Conservation (phyloP, 2,797 vertebrate genomes). For the Caiman crocodilus region DNA sequence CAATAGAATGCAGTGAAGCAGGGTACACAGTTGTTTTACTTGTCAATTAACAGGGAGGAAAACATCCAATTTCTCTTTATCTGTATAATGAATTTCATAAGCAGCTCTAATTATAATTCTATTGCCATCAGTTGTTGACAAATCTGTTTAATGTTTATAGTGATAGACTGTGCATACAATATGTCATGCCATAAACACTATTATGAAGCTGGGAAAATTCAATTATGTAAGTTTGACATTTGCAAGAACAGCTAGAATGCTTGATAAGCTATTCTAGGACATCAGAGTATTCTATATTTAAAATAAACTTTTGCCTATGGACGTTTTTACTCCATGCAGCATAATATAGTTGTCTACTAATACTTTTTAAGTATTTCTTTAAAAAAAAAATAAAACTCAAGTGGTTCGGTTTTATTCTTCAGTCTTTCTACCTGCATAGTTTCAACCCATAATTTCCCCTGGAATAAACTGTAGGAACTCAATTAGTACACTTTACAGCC, state of each 20-base stretch:
- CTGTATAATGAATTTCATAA: slow-evolving; percentile 56
- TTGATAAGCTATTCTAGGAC: slow-evolving; percentile 35
- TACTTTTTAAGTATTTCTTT: slow-evolving; percentile 3
- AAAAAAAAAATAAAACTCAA: neutral
- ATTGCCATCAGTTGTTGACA: slow-evolving; percentile 61
- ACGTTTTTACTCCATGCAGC: slow-evolving; percentile 1
- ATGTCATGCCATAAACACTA: slow-evolving; percentile 34
- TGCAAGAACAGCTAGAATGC: slow-evolving; percentile 30
- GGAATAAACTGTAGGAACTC: neutral
- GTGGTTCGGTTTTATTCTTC: neutral
- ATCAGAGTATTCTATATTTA: slow-evolving; percentile 15
- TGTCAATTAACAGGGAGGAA: slow-evolving; percentile 58
- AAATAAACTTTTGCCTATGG: slow-evolving; percentile 4
- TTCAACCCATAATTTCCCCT: neutral
- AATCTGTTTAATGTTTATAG: slow-evolving; percentile 60
- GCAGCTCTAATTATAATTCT: slow-evolving; percentile 66
- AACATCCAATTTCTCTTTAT: slow-evolving; percentile 59
- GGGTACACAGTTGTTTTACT: slow-evolving; percentile 16
- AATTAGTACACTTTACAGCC: neutral
- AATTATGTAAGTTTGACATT: slow-evolving; percentile 50
- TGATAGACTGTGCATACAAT: slow-evolving; percentile 50
- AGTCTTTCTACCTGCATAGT: neutral
- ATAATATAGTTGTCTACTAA: neutral
- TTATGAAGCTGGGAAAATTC: slow-evolving; percentile 53
- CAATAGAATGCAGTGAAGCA: slow-evolving; percentile 2